A percentile compares a stretch with the other conserved stretches of the same genome.
Evolutionary conservation across 2,113 vertebrate genomes (phyloP).

Genomic region (Sardina pilchardus): DNA sequence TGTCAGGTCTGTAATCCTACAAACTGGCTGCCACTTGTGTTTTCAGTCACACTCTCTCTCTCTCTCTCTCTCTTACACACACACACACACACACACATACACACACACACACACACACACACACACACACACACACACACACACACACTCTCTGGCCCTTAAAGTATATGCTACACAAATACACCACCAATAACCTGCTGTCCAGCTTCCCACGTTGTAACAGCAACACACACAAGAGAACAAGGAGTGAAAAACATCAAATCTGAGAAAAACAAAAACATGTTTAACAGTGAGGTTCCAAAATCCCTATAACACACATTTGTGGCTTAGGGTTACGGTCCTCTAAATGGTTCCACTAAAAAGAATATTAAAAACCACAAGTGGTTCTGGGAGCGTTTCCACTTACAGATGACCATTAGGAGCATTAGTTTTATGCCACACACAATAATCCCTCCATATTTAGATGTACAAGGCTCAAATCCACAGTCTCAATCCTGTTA

Average conservation of each 20-base stretch:
- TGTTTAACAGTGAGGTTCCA: neutral
- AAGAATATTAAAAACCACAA: neutral
- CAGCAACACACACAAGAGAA: neutral
- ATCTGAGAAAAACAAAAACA: constrained; percentile 19
- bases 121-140: neutral
- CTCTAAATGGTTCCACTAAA: neutral
- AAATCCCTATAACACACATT: neutral
- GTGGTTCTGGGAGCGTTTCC: neutral
- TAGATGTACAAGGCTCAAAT: neutral
- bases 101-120: neutral
- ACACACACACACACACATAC: constrained; percentile 12
- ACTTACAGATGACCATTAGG: neutral
- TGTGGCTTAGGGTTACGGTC: neutral
- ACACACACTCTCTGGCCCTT: neutral
- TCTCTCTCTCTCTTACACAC: constrained; percentile 31
- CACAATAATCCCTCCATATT: neutral
- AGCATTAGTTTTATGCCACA: neutral
- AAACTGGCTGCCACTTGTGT: constrained; percentile 16
- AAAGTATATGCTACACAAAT: neutral
- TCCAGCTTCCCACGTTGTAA: neutral
- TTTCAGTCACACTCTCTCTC: neutral
- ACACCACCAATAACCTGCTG: neutral
- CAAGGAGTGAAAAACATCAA: neutral
- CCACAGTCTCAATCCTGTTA: neutral
- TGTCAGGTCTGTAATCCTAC: constrained; percentile 28